Percentiles rank a stretch among this genome's conserved stretches.
phyloP scores from a whole-genome alignment of 2,888 invertebrate genomes.

The Nomada hirtipes region DNA sequence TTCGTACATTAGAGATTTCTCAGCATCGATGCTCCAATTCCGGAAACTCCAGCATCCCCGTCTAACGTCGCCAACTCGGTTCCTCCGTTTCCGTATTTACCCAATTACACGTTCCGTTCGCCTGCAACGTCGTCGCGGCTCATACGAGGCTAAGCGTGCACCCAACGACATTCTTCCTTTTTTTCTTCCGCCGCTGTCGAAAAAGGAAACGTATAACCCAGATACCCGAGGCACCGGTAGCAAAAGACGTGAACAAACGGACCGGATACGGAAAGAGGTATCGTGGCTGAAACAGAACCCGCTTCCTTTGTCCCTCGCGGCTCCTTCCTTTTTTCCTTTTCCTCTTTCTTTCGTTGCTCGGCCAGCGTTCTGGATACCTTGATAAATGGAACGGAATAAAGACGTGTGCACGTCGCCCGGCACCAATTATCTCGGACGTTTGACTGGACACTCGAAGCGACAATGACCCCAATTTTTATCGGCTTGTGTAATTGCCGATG shows the following conservation, averaged over 20 bases:
- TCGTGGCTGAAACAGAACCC: constrained; percentile 17
- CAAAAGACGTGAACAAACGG: constrained; percentile 17
- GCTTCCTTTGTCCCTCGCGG: neutral
- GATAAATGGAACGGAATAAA: neutral
- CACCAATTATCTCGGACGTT: constrained; percentile 17
- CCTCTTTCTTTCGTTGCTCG: neutral
- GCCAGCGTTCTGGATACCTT: neutral
- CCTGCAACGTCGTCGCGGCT: neutral
- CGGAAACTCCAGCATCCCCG: neutral
- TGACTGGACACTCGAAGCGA: constrained; percentile 2
- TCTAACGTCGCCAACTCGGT: neutral
- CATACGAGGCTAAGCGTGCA: constrained; percentile 15
- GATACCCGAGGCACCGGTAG: constrained; percentile 28
- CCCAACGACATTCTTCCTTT: constrained; percentile 30
- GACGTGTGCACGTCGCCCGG: too few species aligned
- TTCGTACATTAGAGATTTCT: neutral
- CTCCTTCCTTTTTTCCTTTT: neutral
- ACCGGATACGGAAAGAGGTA: constrained; percentile 17
- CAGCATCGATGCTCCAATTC: neutral
- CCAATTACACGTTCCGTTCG: constrained; percentile 30
- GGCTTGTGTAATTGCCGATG: constrained; percentile 34
- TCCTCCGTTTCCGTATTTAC: constrained; percentile 12
- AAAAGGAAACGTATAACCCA: constrained; percentile 47
- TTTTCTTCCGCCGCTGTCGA: constrained; percentile 1
- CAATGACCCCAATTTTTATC: constrained; percentile 27